A percentile compares a stretch with the other conserved stretches of the same genome.
phyloP scores from a whole-genome alignment of 2,797 vertebrate genomes.

The Danionella dracula region DNA sequence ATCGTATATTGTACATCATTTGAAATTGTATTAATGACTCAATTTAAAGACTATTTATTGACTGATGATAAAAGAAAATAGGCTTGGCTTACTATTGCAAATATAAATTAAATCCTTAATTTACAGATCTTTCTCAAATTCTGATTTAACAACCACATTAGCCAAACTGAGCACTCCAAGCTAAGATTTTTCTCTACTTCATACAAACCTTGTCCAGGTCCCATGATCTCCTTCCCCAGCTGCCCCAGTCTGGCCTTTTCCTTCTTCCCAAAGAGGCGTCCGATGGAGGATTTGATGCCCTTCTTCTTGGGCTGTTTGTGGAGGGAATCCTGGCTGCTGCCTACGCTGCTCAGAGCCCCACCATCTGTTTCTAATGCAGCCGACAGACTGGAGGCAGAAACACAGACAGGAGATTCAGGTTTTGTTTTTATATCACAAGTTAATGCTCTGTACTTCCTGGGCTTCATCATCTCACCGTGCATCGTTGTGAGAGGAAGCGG shows the following conservation, averaged over 20 bases:
- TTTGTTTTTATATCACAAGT: background rate
- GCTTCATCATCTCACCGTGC: slow-evolving; percentile 66
- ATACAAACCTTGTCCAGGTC: slow-evolving; percentile 54
- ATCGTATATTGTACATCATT: too few species aligned
- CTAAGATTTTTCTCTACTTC: too few species aligned
- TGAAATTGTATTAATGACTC: too few species aligned
- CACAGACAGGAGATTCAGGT: background rate
- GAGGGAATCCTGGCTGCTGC: slow-evolving; percentile 94
- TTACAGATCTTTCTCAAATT: too few species aligned
- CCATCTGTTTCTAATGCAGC: slow-evolving; percentile 86
- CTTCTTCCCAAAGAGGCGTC: slow-evolving; percentile 97
- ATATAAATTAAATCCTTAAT: too few species aligned
- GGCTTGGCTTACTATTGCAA: too few species aligned
- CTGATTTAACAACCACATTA: too few species aligned
- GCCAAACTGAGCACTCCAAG: too few species aligned
- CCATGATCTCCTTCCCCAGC: slow-evolving; percentile 84
- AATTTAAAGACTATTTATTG: too few species aligned
- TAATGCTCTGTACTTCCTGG: too few species aligned
- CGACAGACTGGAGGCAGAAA: slow-evolving; percentile 69
- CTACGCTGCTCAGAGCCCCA: slow-evolving; percentile 86
- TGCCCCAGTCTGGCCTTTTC: slow-evolving; percentile 92
- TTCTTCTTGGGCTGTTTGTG: slow-evolving; percentile 99
- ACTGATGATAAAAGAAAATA: too few species aligned
- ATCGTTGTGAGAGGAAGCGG: slow-evolving; percentile 93
- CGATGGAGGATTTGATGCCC: slow-evolving; percentile 98